Evolutionary conservation across 2,113 vertebrate species (phyloP), one percentile per base, ranked within the genome.

Genomic region (Anthoscopus minutus): DNA sequence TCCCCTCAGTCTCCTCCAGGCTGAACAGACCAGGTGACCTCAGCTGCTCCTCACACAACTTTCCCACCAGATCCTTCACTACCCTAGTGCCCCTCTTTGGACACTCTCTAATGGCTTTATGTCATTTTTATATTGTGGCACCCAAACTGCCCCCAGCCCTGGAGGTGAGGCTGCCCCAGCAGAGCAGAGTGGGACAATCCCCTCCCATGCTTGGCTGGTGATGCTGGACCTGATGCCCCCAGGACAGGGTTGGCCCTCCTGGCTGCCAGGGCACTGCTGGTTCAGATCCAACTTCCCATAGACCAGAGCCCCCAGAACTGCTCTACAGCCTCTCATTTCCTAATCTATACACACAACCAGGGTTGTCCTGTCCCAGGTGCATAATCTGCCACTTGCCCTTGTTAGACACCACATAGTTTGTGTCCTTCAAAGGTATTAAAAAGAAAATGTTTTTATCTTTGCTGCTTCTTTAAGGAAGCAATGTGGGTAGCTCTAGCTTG

Each of bases 231-330:
- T 48, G 57, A 9, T 56, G 44, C 5, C 14, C 57, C 50, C 35
- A 44, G 76, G 50, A 57, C 67, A 65, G 2, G 4, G 7, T 3
- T 65, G 50, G 9, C 37, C 18, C 51, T 81, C 15, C 66, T 65
- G 67, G 58, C 67, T 73, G 37, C 22, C 58, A 44, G 58, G 44
- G 19, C 86, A 6, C 58, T 38, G 23, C 11, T 58, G 67, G 0
- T 7, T 88, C 58, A 28, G 5, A 17, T 38, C 48, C 33, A 54
- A 0, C 33, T 50, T 58, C 1, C 42, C 18, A 31, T 0, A 0
- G 10, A 17, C 10, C 62, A 73, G 44, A 8, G 28, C 0, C 7
- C 44, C 27, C 44, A 51, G 37, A 11, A 3, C 45, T 73, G 60
- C 53, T 33, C 18, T 54, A 1, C 37, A 73, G 33, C 24, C 2